Conservation (phyloP, 2,797 vertebrate genomes). For the Pitangus sulphuratus region DNA sequence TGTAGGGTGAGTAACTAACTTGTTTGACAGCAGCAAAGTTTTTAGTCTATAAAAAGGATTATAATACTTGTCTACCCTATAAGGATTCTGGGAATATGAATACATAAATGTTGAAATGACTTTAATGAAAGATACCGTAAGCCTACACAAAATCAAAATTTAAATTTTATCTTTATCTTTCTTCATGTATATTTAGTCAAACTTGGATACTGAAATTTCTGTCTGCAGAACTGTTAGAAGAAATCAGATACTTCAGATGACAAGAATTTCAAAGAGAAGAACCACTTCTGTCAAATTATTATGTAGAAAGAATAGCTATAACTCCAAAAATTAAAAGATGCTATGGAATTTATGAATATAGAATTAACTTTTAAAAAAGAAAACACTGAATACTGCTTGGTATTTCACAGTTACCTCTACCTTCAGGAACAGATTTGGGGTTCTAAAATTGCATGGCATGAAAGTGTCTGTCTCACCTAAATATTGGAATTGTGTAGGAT, state of each 20-base stretch:
- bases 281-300: not conserved
- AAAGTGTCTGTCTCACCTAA: not conserved
- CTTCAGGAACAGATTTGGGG: not conserved
- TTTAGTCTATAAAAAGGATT: not conserved
- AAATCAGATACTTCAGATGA: not conserved
- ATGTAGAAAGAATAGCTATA: not conserved
- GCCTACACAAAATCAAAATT: not conserved
- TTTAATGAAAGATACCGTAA: slow-evolving; percentile 8
- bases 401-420: not conserved
- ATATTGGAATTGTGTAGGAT: not conserved
- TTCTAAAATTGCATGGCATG: not conserved
- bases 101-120: not conserved
- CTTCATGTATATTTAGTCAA: not conserved
- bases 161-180: slow-evolving; percentile 19
- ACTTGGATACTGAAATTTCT: not conserved
- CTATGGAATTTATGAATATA: not conserved
- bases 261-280: not conserved
- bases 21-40: not conserved
- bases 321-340: not conserved
- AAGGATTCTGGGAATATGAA: not conserved
- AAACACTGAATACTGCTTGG: not conserved
- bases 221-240: not conserved
- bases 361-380: not conserved
- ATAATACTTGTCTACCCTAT: not conserved
- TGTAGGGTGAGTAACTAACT: not conserved